A percentile compares a stretch with the other conserved stretches of the same genome.
These are phyloP conservation scores for Hirtodrosophila duncani DNA, from an alignment of 2,888 invertebrate species.

Conservation along the genomic window DNA sequence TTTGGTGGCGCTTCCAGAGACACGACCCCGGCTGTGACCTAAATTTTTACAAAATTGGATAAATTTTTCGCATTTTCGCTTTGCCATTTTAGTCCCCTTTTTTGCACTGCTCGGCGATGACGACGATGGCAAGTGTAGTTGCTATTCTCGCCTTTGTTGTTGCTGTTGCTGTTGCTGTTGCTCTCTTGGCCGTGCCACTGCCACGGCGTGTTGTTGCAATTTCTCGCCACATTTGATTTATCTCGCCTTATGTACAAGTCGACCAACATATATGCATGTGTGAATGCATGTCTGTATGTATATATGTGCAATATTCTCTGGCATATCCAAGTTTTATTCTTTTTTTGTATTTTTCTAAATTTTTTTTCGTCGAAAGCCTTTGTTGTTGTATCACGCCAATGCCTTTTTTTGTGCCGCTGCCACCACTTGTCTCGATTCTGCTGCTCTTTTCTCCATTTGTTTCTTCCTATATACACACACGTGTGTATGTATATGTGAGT, in stretches of 20 bases:
- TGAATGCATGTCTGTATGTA: slow-evolving; percentile 19
- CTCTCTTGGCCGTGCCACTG: slow-evolving; percentile 10
- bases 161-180: slow-evolving; percentile 25
- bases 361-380: no score
- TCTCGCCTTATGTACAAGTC: slow-evolving; percentile 64
- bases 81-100: slow-evolving; percentile 22
- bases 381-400: no score
- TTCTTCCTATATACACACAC: slow-evolving; percentile 37
- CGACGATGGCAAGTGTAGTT: no score
- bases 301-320: slow-evolving; percentile 39
- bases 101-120: slow-evolving; percentile 35
- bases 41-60: slow-evolving; percentile 76
- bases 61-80: slow-evolving; percentile 75
- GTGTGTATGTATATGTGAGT: slow-evolving; percentile 16
- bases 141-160: slow-evolving; percentile 11
- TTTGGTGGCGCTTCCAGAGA: slow-evolving; percentile 45
- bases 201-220: slow-evolving; percentile 62
- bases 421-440: no score
- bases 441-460: no score
- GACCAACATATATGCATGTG: slow-evolving; percentile 35
- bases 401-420: no score
- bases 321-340: slow-evolving; percentile 39
- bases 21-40: slow-evolving; percentile 64
- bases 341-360: no score
- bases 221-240: slow-evolving; percentile 75